A percentile compares a stretch with the other conserved stretches of the same genome.
Evolutionary conservation across 2,888 invertebrate genomes (phyloP).

Genomic region (Dasysyrphus tricinctus): DNA sequence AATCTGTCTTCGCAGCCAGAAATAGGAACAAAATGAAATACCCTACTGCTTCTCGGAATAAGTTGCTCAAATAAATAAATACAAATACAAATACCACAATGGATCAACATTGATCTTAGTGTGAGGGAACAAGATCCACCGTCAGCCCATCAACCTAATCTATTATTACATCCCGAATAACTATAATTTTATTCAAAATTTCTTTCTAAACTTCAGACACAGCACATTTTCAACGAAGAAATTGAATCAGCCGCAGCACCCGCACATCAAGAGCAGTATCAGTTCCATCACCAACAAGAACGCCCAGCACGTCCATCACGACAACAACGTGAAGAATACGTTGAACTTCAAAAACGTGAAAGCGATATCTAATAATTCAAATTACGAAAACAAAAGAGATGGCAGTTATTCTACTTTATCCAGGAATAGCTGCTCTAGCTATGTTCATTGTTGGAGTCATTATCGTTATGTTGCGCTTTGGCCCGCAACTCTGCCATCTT

Average conservation of each 20-base stretch:
- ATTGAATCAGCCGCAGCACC: conserved; percentile 78
- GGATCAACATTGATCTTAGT: too few species aligned
- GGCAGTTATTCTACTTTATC: conserved; percentile 91
- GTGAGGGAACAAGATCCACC: too few species aligned
- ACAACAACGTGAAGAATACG: conserved; percentile 83
- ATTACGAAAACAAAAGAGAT: conserved; percentile 81
- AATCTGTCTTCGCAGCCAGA: too few species aligned
- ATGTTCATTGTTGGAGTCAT: conserved; percentile 90
- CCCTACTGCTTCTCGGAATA: too few species aligned
- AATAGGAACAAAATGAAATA: too few species aligned
- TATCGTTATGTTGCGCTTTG: conserved; percentile 90
- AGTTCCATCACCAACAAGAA: conserved; percentile 77
- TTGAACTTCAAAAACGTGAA: conserved; percentile 90
- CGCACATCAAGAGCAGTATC: conserved; percentile 76
- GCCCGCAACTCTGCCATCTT: conserved; percentile 88
- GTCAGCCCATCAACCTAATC: too few species aligned
- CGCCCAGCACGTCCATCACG: conserved; percentile 81
- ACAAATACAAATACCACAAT: too few species aligned
- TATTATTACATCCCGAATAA: too few species aligned
- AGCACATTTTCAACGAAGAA: conserved; percentile 80
- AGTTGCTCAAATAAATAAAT: too few species aligned
- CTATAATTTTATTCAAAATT: background rate
- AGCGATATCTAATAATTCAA: conserved; percentile 88
- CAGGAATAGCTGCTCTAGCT: conserved; percentile 89
- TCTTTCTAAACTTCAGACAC: conserved; percentile 40